These are phyloP conservation scores for Drosophila hamatofila DNA, from an alignment of 2,888 invertebrate species.

Conservation along the genomic window DNA sequence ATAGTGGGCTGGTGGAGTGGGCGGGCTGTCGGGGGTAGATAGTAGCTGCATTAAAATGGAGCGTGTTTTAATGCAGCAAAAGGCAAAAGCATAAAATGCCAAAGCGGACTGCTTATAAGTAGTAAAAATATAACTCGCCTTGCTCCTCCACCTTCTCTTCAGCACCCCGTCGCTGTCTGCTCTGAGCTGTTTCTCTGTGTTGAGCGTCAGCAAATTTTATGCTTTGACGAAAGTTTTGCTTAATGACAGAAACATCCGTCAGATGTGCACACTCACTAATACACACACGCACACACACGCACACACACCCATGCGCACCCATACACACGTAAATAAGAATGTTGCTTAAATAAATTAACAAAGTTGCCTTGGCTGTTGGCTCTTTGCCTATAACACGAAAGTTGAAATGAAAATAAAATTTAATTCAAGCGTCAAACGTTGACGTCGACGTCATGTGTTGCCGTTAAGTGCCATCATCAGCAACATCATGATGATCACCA, in stretches of 20 bases:
- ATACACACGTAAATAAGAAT: constrained; percentile 44
- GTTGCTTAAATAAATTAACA: constrained; percentile 76
- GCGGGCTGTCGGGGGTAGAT: neutral
- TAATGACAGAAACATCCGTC: constrained; percentile 73
- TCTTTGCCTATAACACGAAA: constrained; percentile 69
- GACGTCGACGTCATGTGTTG: constrained; percentile 65
- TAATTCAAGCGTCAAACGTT: constrained; percentile 57
- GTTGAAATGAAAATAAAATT: constrained; percentile 75
- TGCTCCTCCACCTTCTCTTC: neutral
- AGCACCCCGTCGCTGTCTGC: neutral
- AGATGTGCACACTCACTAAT: constrained; percentile 35
- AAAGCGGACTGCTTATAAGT: constrained; percentile 61
- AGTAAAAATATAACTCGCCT: constrained; percentile 49
- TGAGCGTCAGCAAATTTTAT: constrained; percentile 62
- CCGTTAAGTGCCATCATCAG: constrained; percentile 69
- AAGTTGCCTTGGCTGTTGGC: constrained; percentile 70
- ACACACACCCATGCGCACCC: neutral
- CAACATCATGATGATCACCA: constrained; percentile 16
- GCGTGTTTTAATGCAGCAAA: constrained; percentile 61
- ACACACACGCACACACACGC: constrained; percentile 12
- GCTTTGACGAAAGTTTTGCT: constrained; percentile 75
- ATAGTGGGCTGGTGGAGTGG: too few species aligned
- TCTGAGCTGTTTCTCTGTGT: constrained; percentile 28
- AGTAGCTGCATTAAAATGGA: constrained; percentile 47
- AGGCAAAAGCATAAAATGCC: constrained; percentile 65